Evolutionary conservation across 1,140 invertebrate genomes (phyloP).

Genomic region (Drosophila ercepeae): DNA sequence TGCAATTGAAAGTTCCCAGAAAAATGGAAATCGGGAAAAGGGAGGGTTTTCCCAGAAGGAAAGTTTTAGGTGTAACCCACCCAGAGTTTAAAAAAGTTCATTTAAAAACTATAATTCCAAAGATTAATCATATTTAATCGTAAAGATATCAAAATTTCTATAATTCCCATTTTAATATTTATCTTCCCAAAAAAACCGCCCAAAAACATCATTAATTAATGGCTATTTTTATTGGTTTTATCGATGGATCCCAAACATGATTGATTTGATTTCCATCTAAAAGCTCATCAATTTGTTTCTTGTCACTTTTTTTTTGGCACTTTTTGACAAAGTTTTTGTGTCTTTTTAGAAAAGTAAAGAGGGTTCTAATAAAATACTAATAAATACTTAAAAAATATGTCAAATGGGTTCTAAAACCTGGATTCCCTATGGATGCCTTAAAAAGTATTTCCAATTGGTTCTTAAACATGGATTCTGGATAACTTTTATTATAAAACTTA

Average conservation of each 20-base stretch:
- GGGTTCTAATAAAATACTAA: too few relatives aligned
- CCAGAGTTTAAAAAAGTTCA: background rate
- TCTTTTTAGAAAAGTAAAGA: too few relatives aligned
- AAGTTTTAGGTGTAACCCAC: background rate
- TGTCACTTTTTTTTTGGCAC: background rate
- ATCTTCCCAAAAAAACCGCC: too few relatives aligned
- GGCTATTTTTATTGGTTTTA: background rate
- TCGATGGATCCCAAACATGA: constrained; percentile 1
- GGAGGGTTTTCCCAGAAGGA: constrained; percentile 16
- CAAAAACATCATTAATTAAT: constrained; percentile 10
- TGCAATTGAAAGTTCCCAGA: constrained; percentile 45
- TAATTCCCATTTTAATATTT: background rate
- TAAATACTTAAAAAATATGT: too few relatives aligned
- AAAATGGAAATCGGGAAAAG: background rate
- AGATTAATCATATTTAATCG: background rate
- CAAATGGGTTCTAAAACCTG: too few relatives aligned
- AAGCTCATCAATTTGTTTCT: background rate
- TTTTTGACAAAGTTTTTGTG: background rate
- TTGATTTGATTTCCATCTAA: constrained; percentile 1
- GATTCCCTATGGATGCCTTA: too few relatives aligned
- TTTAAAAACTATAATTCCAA: background rate
- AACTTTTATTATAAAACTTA: too few relatives aligned
- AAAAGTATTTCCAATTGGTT: too few relatives aligned
- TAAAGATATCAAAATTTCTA: background rate
- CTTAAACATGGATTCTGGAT: too few relatives aligned